phyloP scores from a whole-genome alignment of 2,797 vertebrate species.

The Falco concolor region DNA sequence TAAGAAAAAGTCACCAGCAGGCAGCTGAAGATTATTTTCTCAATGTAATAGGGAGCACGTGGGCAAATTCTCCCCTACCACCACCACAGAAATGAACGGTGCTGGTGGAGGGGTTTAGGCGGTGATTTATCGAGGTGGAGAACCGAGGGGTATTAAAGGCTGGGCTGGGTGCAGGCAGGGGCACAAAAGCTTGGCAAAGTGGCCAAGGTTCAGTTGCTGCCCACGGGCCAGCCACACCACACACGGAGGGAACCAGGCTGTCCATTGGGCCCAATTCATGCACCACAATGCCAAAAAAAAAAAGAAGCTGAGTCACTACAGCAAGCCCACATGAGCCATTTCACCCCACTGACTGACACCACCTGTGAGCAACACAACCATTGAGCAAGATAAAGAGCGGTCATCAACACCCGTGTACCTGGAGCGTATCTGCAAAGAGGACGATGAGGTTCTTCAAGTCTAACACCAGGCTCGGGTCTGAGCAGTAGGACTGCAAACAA shows the following conservation, averaged over 20 bases:
- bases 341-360: neutral
- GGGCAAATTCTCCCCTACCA: neutral
- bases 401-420: conserved; percentile 73
- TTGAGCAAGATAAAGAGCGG: neutral
- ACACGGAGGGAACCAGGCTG: fast-evolving
- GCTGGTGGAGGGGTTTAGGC: neutral
- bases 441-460: conserved; percentile 98
- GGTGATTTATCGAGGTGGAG: fast-evolving
- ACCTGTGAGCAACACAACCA: fast-evolving
- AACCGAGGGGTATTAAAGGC: neutral
- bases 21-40: neutral
- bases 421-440: conserved; percentile 93
- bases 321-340: neutral
- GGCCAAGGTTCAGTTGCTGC: neutral
- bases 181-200: neutral
- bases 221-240: fast-evolving
- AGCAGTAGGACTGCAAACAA: conserved; percentile 88
- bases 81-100: neutral
- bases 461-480: conserved; percentile 90
- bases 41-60: neutral
- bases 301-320: neutral
- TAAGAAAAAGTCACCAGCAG: neutral
- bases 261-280: fast-evolving
- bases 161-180: neutral
- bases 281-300: fast-evolving